These are phyloP conservation scores for Nymphalis c-album DNA, from an alignment of 2,888 invertebrate species.

Conservation along the genomic window DNA sequence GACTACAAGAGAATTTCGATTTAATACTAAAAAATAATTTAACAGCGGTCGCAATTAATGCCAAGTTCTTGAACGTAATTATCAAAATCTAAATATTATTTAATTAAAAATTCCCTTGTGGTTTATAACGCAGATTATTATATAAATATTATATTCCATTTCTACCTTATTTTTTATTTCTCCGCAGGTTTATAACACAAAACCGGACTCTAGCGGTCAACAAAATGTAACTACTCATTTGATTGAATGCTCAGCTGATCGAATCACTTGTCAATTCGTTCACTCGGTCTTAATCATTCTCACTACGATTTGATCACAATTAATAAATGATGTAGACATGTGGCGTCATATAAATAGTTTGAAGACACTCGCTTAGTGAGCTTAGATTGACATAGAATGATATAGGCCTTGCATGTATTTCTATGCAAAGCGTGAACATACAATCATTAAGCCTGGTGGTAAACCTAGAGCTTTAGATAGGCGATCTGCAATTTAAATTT, in stretches of 20 bases:
- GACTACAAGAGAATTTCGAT: slow-evolving; percentile 59
- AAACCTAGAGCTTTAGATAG: slow-evolving; percentile 32
- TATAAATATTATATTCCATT: slow-evolving; percentile 65
- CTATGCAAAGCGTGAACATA: slow-evolving; percentile 43
- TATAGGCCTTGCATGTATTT: slow-evolving; percentile 66
- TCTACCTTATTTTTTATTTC: slow-evolving; percentile 78
- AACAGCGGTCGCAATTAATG: background rate
- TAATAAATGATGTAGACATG: slow-evolving; percentile 63
- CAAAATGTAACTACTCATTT: slow-evolving; percentile 80
- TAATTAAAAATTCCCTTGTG: slow-evolving; percentile 52
- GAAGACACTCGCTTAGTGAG: slow-evolving; percentile 65
- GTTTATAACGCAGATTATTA: slow-evolving; percentile 60
- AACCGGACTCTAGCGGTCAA: slow-evolving; percentile 82
- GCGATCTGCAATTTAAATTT: background rate
- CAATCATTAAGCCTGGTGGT: slow-evolving; percentile 41
- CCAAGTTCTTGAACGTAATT: too few relatives aligned
- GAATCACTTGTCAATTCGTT: slow-evolving; percentile 74
- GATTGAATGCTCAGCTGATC: slow-evolving; percentile 76
- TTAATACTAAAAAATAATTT: background rate
- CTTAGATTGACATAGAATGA: slow-evolving; percentile 48
- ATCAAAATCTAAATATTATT: too few relatives aligned
- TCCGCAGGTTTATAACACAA: slow-evolving; percentile 82
- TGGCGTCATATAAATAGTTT: slow-evolving; percentile 54
- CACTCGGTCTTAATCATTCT: slow-evolving; percentile 75
- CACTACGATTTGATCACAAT: slow-evolving; percentile 73